Base-by-base conservation (phyloP, 2,888 invertebrate genomes). In the Ypsolopha scabrella region DNA sequence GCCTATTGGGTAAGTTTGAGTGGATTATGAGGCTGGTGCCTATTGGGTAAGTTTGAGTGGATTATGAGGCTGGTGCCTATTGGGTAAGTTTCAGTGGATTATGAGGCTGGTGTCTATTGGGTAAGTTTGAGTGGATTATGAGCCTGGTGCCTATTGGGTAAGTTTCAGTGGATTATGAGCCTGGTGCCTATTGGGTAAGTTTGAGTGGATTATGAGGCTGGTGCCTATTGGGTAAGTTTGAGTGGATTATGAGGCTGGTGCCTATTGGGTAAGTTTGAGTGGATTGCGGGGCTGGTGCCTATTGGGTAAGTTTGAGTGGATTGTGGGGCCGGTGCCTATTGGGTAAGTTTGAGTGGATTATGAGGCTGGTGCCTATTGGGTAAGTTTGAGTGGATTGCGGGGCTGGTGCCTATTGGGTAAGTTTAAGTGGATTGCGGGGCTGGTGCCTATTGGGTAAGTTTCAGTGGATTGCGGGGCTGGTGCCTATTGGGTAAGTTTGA, bases 171-270 rank as follows among this genome's bases (percentile, higher is more conserved):
- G 38, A 38, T 38, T 38, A 2, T 8, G 38, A 6, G 38, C 2
- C 24, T 4, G 24, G 24, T 24, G 24, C 24, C 24, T 24, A 24
- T 24, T 24, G 24, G 24, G 24, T 24, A 4, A 24, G 59, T 68
- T 90, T 51, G 89, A 90, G 62, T 91, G 90, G 90, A 68, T 89
- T 3, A 75, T 90, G n/a, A 91, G 91, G 1, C 90, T 90, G 0
- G 82, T 91, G n/a, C 88, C 90, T 14, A 75, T 88, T 11, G 78
- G 80, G 82, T 81, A 52, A 61, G 67, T n/a, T 46, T n/a, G n/a
- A n/a, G n/a, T n/a, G 37, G 37, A 37, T 37, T 37, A 37, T 7
- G 37, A n/a, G n/a, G n/a, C n/a, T n/a, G n/a, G n/a, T n/a, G n/a
- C n/a, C n/a, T n/a, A n/a, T n/a, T n/a, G n/a, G n/a, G n/a, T n/a